Conservation (phyloP, 2,888 invertebrate species). For the Corythucha ciliata region DNA sequence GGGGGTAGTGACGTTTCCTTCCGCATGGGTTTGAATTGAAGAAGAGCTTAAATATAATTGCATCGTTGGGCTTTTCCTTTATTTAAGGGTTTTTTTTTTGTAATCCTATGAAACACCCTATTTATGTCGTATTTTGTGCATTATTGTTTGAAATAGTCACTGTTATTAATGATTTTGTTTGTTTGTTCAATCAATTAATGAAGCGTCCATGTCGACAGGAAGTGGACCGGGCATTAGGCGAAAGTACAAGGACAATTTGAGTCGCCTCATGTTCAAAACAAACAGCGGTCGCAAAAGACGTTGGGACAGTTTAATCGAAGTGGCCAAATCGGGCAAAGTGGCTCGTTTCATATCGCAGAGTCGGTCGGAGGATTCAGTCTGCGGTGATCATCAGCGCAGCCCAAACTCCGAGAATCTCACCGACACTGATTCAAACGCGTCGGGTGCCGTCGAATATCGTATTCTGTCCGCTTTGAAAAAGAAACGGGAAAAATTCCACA, state of each 20-base stretch:
- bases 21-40: too few relatives aligned
- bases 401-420: conserved; percentile 58
- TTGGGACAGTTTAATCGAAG: conserved; percentile 66
- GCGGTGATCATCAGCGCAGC: conserved; percentile 45
- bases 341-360: conserved; percentile 67
- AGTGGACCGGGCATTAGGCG: conserved; percentile 31
- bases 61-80: too few relatives aligned
- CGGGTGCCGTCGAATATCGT: conserved; percentile 37
- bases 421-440: conserved; percentile 62
- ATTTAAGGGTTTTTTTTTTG: background rate
- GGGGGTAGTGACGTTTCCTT: too few relatives aligned
- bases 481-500: conserved; percentile 74
- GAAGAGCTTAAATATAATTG: too few relatives aligned
- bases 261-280: conserved; percentile 29
- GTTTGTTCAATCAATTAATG: too few relatives aligned
- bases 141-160: background rate
- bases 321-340: conserved; percentile 71
- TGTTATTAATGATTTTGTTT: background rate
- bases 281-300: conserved; percentile 39
- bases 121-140: background rate
- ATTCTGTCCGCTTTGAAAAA: conserved; percentile 66
- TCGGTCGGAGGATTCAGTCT: conserved; percentile 76
- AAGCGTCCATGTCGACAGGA: conserved; percentile 23
- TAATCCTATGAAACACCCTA: background rate
- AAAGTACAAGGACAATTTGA: conserved; percentile 32